Evolutionary conservation across 2,113 vertebrate genomes (phyloP).

Genomic region (Aldabrachelys gigantea): DNA sequence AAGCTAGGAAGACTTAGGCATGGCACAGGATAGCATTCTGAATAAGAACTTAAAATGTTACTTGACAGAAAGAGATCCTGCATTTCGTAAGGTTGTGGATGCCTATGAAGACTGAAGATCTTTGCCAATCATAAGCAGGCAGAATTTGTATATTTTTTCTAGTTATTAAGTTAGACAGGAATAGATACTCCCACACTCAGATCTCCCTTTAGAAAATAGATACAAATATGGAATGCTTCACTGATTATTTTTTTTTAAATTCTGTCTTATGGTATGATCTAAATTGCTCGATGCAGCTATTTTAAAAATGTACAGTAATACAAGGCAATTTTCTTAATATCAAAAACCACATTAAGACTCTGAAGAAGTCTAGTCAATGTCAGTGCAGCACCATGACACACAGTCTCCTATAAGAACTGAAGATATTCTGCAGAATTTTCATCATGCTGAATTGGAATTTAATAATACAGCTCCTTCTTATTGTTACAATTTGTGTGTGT

Average conservation of each 20-base stretch:
- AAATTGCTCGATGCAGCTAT: background rate
- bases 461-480: fast-evolving
- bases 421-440: background rate
- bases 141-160: background rate
- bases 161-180: background rate
- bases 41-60: background rate
- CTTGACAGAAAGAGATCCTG: background rate
- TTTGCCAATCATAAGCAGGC: background rate
- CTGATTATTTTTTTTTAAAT: background rate
- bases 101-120: background rate
- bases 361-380: background rate
- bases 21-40: background rate
- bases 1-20: background rate
- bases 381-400: background rate
- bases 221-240: background rate
- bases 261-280: background rate
- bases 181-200: background rate
- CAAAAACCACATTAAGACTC: background rate
- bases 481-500: background rate
- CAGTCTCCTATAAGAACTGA: background rate
- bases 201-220: background rate
- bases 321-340: background rate
- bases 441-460: background rate
- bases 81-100: background rate
- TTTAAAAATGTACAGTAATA: background rate